Evolutionary conservation across 2,797 vertebrate genomes (phyloP).

Genomic region (Pangasius mekongensis): DNA sequence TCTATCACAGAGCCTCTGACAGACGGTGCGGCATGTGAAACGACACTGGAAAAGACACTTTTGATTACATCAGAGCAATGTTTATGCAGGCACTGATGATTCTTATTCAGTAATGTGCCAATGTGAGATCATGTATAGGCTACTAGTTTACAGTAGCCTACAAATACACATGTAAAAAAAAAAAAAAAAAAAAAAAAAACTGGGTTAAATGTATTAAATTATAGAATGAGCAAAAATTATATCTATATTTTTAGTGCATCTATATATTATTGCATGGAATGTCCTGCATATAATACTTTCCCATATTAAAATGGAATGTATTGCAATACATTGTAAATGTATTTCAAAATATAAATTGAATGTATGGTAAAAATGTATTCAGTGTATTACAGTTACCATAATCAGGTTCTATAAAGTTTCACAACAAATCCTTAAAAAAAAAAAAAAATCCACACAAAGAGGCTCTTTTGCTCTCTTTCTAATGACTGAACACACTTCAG

Average conservation of each 20-base stretch:
- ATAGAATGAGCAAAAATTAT: background rate
- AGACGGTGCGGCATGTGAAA: constrained; percentile 65
- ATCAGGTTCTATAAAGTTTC: constrained; percentile 14
- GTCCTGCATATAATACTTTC: background rate
- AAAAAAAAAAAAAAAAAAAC: background rate
- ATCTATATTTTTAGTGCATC: background rate
- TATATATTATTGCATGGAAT: background rate
- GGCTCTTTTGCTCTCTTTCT: constrained; percentile 37
- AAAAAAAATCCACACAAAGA: constrained; percentile 9
- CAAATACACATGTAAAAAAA: constrained; percentile 19
- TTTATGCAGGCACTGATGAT: constrained; percentile 41
- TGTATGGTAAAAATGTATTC: background rate
- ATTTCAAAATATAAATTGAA: background rate
- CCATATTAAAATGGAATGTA: background rate
- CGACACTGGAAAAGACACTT: constrained; percentile 60
- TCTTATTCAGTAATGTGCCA: constrained; percentile 35
- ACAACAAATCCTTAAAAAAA: background rate
- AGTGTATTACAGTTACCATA: background rate
- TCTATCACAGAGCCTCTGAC: constrained; percentile 73
- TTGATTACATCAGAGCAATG: constrained; percentile 56
- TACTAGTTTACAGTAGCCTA: constrained; percentile 22
- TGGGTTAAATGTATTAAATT: constrained; percentile 4
- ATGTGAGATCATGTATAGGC: constrained; percentile 24
- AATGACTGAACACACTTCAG: constrained; percentile 16
- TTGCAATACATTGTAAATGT: background rate